phyloP scores from a whole-genome alignment of 1,140 invertebrate species.

The Polyergus mexicanus region DNA sequence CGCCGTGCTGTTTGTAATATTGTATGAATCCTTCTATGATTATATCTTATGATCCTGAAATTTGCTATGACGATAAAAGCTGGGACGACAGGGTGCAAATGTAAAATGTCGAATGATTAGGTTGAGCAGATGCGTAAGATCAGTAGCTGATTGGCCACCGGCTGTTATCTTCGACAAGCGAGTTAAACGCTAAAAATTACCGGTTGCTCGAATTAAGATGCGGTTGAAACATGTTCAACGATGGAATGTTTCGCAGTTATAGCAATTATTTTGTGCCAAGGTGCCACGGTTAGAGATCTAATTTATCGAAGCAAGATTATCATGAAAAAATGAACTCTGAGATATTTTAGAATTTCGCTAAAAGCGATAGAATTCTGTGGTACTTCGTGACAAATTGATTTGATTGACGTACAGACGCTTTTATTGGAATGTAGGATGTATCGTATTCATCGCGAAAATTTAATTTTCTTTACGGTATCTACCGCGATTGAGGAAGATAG shows the following conservation, averaged over 20 bases:
- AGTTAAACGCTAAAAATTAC: constrained; percentile 47
- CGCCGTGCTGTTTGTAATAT: constrained; percentile 68
- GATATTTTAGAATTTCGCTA: constrained; percentile 44
- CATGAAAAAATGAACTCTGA: constrained; percentile 8
- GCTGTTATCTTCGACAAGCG: constrained; percentile 36
- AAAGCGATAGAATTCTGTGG: constrained; percentile 49
- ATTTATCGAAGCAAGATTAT: constrained; percentile 11
- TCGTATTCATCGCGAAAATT: constrained; percentile 52
- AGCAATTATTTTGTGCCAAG: not conserved
- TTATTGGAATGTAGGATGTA: constrained; percentile 60
- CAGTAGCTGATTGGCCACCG: constrained; percentile 59
- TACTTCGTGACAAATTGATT: constrained; percentile 34
- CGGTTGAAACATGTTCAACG: not conserved
- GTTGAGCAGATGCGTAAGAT: constrained; percentile 63
- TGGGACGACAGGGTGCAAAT: constrained; percentile 55
- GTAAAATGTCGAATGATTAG: constrained; percentile 40
- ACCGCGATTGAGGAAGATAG: constrained; percentile 65
- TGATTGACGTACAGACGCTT: constrained; percentile 44
- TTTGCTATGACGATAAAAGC: constrained; percentile 47
- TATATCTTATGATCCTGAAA: constrained; percentile 61
- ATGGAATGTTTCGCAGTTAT: constrained; percentile 16
- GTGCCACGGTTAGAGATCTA: not conserved
- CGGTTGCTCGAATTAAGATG: constrained; percentile 40
- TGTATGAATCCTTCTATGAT: constrained; percentile 63
- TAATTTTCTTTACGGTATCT: constrained; percentile 59